phyloP scores from a whole-genome alignment of 2,113 vertebrate species.

The Heterotilapia buettikoferi region DNA sequence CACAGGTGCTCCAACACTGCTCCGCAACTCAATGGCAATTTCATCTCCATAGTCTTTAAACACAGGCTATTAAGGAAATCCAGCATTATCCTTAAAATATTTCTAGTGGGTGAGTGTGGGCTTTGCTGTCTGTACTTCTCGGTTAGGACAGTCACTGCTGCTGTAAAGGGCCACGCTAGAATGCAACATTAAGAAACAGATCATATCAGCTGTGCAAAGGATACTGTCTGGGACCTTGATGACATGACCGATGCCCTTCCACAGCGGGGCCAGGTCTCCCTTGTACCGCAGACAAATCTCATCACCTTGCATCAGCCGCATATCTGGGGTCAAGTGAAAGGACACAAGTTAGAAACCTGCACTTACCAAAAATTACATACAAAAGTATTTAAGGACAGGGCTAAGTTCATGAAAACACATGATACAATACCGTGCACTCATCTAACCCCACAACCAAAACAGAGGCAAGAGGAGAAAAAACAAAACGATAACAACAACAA shows the following conservation, averaged over 20 bases:
- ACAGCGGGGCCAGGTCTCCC: slow-evolving; percentile 89
- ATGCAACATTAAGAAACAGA: background rate
- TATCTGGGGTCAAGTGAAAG: slow-evolving; percentile 73
- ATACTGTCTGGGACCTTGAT: slow-evolving; percentile 99
- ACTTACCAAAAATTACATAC: background rate
- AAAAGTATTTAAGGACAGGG: background rate
- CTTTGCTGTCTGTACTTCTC: background rate
- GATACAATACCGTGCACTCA: background rate
- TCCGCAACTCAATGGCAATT: slow-evolving; percentile 95
- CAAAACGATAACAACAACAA: rapidly evolving
- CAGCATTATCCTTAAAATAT: background rate
- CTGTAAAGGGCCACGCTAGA: background rate
- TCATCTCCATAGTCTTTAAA: slow-evolving; percentile 94
- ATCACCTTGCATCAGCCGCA: slow-evolving; percentile 98
- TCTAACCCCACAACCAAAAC: background rate
- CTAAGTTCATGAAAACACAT: background rate
- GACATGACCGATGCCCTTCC: slow-evolving; percentile 97
- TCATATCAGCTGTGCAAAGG: slow-evolving; percentile 62
- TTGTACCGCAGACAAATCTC: slow-evolving; percentile 98
- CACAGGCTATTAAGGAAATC: slow-evolving; percentile 71
- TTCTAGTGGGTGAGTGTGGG: background rate
- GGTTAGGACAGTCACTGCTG: background rate
- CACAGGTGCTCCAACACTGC: slow-evolving; percentile 92
- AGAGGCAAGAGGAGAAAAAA: background rate
- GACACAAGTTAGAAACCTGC: background rate